Conservation (phyloP, 2,888 invertebrate genomes). For the Tetragnatha montana region DNA sequence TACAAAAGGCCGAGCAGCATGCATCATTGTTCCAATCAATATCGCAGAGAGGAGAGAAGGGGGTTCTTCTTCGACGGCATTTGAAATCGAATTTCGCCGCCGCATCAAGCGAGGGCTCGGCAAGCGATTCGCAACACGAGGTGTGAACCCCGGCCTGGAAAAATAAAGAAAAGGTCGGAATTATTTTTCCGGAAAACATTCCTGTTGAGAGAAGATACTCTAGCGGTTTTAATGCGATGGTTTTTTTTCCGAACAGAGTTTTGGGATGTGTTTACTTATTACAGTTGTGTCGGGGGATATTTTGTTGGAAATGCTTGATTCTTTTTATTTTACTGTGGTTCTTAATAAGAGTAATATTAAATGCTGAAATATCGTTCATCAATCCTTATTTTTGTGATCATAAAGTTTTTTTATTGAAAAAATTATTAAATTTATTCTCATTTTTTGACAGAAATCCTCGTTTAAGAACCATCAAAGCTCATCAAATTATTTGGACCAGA, state of each 20-base stretch:
- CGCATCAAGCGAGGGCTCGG: background rate
- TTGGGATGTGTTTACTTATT: too few relatives aligned
- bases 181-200: conserved; percentile 7
- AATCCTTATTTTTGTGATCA: too few relatives aligned
- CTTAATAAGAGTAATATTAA: too few relatives aligned
- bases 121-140: conserved; percentile 2
- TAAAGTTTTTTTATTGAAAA: too few relatives aligned
- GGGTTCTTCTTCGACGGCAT: background rate
- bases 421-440: too few relatives aligned
- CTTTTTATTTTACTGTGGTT: too few relatives aligned
- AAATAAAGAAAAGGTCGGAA: background rate
- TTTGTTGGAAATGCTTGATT: too few relatives aligned
- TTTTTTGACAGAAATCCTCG: too few relatives aligned
- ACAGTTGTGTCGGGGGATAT: too few relatives aligned
- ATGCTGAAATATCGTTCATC: too few relatives aligned
- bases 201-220: background rate
- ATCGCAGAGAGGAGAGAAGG: conserved; percentile 1
- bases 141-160: conserved; percentile 5
- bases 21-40: background rate
- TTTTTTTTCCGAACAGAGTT: background rate
- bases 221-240: background rate
- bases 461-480: too few relatives aligned
- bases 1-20: conserved; percentile 8
- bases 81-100: background rate
- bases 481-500: too few relatives aligned